Evolutionary conservation across 2,888 invertebrate genomes (phyloP).

Genomic region (Esperia sulphurella): DNA sequence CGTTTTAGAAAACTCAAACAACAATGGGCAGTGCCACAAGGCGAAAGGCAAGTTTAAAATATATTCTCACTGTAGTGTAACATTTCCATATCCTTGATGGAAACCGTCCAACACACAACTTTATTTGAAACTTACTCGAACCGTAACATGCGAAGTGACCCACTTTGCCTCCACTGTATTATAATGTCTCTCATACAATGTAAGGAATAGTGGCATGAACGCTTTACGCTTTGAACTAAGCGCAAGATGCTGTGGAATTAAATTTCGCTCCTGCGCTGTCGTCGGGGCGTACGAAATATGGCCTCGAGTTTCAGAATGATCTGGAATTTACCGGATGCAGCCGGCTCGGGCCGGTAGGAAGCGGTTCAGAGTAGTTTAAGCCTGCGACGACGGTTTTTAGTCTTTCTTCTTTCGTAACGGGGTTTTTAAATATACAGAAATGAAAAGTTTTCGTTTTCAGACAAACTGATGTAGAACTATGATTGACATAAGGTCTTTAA

Average conservation of each 20-base stretch:
- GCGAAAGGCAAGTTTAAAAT: no score
- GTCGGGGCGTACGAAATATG: constrained; percentile 48
- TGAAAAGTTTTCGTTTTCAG: no score
- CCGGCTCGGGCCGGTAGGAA: constrained; percentile 23
- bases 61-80: neutral
- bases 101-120: constrained; percentile 1
- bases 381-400: constrained; percentile 4
- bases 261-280: constrained; percentile 45
- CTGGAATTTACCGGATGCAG: constrained; percentile 33
- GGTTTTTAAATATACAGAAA: no score
- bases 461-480: no score
- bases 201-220: constrained; percentile 20
- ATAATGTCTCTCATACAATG: constrained; percentile 11
- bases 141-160: constrained; percentile 13
- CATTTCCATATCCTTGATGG: neutral
- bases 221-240: constrained; percentile 38
- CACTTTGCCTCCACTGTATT: constrained; percentile 20
- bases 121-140: constrained; percentile 2
- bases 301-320: constrained; percentile 24
- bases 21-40: no score
- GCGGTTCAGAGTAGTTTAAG: constrained; percentile 9
- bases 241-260: constrained; percentile 50
- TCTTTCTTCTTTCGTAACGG: neutral
- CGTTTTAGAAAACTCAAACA: no score
- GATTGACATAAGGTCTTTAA: no score